Evolutionary conservation across 2,113 vertebrate genomes (phyloP).

Genomic region (Erythrolamprus reginae): DNA sequence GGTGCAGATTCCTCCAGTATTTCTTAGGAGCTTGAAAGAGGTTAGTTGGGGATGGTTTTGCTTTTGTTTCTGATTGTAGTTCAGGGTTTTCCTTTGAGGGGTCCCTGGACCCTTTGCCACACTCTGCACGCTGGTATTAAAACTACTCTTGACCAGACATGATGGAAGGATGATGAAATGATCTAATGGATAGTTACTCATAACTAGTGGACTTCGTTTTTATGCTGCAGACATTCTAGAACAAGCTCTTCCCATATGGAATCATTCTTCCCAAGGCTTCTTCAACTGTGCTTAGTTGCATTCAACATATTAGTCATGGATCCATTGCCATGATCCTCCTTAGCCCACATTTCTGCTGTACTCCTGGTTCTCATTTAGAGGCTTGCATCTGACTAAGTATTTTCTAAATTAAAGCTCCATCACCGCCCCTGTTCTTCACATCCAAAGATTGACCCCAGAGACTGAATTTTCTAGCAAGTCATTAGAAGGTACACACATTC

Average conservation of each 20-base stretch:
- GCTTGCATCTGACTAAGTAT: neutral
- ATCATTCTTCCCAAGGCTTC: accelerated
- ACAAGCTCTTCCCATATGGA: neutral
- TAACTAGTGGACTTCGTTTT: neutral
- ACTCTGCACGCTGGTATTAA: neutral
- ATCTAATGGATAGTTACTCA: neutral
- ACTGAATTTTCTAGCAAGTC: neutral
- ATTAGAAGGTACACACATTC: neutral
- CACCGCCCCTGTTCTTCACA: neutral
- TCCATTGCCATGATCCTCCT: neutral
- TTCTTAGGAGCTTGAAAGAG: slow-evolving; percentile 15
- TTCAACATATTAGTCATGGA: neutral
- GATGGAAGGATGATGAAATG: neutral
- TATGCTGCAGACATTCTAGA: no score
- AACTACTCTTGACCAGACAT: neutral
- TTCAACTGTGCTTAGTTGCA: neutral
- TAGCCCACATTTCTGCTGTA: neutral
- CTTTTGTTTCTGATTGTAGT: slow-evolving; percentile 38
- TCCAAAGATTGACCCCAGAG: neutral
- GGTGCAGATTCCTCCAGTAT: neutral
- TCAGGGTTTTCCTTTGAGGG: slow-evolving; percentile 23
- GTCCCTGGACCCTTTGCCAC: neutral
- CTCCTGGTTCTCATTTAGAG: neutral
- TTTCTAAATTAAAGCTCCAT: neutral
- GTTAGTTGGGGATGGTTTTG: slow-evolving; percentile 23